Base-by-base conservation (phyloP, 2,888 invertebrate species). In the Thymelicus acteon region DNA sequence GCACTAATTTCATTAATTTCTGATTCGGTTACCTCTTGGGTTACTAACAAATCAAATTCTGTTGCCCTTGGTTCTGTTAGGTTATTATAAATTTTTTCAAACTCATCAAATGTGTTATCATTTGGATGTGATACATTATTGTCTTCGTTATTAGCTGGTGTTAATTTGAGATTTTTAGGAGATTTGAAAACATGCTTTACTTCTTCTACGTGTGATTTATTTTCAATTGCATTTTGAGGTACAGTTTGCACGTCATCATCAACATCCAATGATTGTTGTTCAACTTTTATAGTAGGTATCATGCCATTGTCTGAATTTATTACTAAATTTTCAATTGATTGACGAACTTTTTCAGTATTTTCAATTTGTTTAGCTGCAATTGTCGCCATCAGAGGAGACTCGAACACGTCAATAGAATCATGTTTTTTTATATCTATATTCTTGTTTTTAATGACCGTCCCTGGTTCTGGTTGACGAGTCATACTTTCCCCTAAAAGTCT, bases 1-100 rank as follows among this genome's bases (percentile, higher is more conserved):
- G 57, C 63, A n/a, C 10, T 12, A 5, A 44, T 71, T 40, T 73
- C 74, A 7, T 68, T 71, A 5, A 74, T 70, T 48, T 74, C 75
- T 71, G 48, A 60, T 31, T 75, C 76, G 31, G 71, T 79, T 64
- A 72, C 72, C 37, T 82, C 80, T 75, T 85, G 83, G 2, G 83
- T 73, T 1, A 87, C 72, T 2, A 92, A 77, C 54, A 88, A 67
- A 6, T 93, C 92, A 40, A 93, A 93, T 75, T 92, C 89, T 0
- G 93, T 90, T 24, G 84, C 84, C 72, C 89, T 85, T 1, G 88
- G 82, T n/a, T 76, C 75, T 37, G 89, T 81, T 57, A 92, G 75
- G 63, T 92, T 81, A 77, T 90, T 91, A 74, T 84, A 92, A 47
- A 93, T 86, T 31, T 88, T 89, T 74, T 93, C 93, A 67, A 92